phyloP scores from a whole-genome alignment of 1,140 invertebrate species.

The Papilio glaucus region DNA sequence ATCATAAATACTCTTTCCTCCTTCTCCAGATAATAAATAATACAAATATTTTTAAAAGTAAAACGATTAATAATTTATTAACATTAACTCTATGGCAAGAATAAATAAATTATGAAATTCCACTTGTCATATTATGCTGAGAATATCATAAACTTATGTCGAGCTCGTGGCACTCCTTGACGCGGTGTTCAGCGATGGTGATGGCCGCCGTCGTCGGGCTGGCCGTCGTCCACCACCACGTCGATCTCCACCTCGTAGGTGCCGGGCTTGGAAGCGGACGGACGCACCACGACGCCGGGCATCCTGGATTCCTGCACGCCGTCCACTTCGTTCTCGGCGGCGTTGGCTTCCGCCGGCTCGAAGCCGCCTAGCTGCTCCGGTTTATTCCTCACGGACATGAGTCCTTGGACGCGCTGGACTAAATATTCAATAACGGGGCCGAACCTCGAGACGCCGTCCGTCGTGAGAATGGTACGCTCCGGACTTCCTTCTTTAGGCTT shows the following conservation, averaged over 20 bases:
- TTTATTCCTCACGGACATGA: conserved; percentile 83
- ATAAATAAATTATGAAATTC: conserved; percentile 64
- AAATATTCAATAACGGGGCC: conserved; percentile 86
- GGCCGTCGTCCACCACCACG: conserved; percentile 70
- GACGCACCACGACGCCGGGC: conserved; percentile 66
- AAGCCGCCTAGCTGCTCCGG: conserved; percentile 45
- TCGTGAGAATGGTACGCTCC: conserved; percentile 60
- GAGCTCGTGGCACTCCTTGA: conserved; percentile 6
- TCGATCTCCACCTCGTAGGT: conserved; percentile 75
- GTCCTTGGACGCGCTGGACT: conserved; percentile 85
- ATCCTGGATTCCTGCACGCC: conserved; percentile 47
- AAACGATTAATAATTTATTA: conserved; percentile 59
- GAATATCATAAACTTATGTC: neutral
- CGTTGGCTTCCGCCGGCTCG: conserved; percentile 47
- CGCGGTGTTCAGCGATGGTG: conserved; percentile 42
- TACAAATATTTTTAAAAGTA: conserved; percentile 33
- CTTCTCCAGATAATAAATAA: conserved; percentile 8
- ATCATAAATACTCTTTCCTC: neutral
- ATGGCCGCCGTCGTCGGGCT: conserved; percentile 52
- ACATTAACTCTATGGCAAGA: conserved; percentile 71
- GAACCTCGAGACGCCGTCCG: conserved; percentile 82
- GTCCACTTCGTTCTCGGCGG: conserved; percentile 68
- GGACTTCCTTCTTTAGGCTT: conserved; percentile 56
- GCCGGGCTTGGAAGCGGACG: conserved; percentile 67
- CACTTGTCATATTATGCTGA: conserved; percentile 45